Evolutionary conservation across 2,888 invertebrate genomes (phyloP), one percentile per base, ranked within the genome.

Genomic region (Habroteleia sp.): DNA sequence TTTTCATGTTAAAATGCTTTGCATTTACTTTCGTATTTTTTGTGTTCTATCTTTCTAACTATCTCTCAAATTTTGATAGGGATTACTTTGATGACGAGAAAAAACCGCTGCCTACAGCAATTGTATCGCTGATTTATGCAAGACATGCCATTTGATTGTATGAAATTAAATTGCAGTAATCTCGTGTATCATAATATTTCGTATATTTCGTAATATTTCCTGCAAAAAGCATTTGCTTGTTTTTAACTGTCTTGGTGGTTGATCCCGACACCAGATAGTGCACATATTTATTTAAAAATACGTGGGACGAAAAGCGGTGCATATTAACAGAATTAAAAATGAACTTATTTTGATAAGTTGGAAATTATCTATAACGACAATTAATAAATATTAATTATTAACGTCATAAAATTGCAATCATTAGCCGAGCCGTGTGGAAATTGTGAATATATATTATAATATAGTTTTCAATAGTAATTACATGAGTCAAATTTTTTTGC

Each of bases 351-450:
- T 3, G 8, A 33, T 33, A 46, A 5, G 44, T 14, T n/a, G 3
- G 14, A 7, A 17, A 27, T 58, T 42, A 58, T 58, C 44, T 44
- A 29, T 16, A 20, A 5, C 56, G n/a, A 41, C 56, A 31, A 41
- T 41, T 56, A 41, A 56, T 56, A 58, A 58, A 44, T 58, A 58
- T 58, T 58, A 58, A 42, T 56, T 56, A 29, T 11, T 17, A 17
- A 25, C 1, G 31, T n/a, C 29, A 56, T 56, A 56, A 54, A 17
- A 41, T 14, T 56, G 56, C 27, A 39, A 54, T 39, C 33, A 1
- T 31, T 29, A 25, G 14, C 23, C 17, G 7, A 7, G n/a, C 14
- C 3, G 20, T 41, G 11, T 29, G 41, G 41, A 56, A 31, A 27
- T 29, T 4, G n/a, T n/a, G n/a, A n/a, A n/a, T n/a, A n/a, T n/a